Base-by-base conservation (phyloP, 1,140 invertebrate genomes). In the Phenacoccus solenopsis region DNA sequence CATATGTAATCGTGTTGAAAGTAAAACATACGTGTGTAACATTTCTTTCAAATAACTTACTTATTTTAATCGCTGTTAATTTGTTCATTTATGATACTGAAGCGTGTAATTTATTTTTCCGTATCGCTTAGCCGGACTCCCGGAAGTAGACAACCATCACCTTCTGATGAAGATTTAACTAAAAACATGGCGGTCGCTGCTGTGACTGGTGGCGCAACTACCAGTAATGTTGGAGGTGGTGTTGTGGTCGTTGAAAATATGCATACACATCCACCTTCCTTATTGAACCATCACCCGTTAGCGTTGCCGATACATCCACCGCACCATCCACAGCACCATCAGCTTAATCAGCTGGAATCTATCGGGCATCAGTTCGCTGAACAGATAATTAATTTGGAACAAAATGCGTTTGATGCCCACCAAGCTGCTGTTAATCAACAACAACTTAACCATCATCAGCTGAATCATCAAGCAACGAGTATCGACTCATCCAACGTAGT, bases 111-210 rank as follows among this genome's bases (percentile, higher is more conserved):
- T n/a, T n/a, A n/a, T n/a, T n/a, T 38, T 70, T 13, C 20, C 12
- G 69, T 69, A 30, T 68, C 1, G 82, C 84, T 12, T 79, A 91
- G 89, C 77, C 88, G 90, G 70, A 91, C 89, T 72, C 89, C 88
- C 4, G 90, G 91, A n/a, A 94, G 92, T 74, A 84, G 90, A 75
- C 92, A 95, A 77, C 91, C 90, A 22, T 94, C 92, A 9, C 92
- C 92, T 2, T 90, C 90, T 10, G 90, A 93, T 77, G 92, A 94
- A 75, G 90, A 91, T 72, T 80, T 86, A 56, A 84, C 83, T 69
- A 86, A 86, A 76, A 84, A 82, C 73, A 64, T 64, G 59, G 73
- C 80, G 32, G 80, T 74, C 22, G 71, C 25, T 21, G 71, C 71
- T 35, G 71, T 71, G 1, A 35, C 71, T 13, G 68, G 56, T 7